Base-by-base conservation (phyloP, 2,888 invertebrate genomes). In the Caenorhabditis sp. region DNA sequence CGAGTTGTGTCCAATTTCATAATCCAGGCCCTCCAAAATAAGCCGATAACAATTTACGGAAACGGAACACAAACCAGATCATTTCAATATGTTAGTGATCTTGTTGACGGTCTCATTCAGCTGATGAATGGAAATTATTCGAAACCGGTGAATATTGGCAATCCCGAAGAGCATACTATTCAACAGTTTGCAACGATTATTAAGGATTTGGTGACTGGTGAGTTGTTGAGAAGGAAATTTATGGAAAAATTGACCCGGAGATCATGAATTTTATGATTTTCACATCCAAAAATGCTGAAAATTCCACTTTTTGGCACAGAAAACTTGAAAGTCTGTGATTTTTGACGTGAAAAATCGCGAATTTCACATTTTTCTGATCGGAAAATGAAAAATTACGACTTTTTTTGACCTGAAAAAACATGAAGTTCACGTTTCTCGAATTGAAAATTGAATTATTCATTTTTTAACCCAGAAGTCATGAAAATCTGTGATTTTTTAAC, bases 1-100 rank as follows among this genome's bases (percentile, higher is more conserved):
- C 91, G 99, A 50, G 97, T 99, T 0, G 97, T 99, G 0, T 97
- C 97, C 17, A 99, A 99, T 90, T 99, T 99, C 87, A 94, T 99
- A 79, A 91, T 97, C 79, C 97, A 99, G 89, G 95, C 97, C 0
- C 89, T 99, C 67, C 94, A 95, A 88, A 94, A 95, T 88, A 92
- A 96, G 87, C 93, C 94, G 2, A 95, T 99, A 64, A 97, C 97
- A 3, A 88, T 91, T 23, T 91, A 91, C 83, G 91, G 91, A 12
- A 87, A 89, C 57, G 91, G 91, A 6, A 84, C 88, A 17, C 91
- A 91, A 85, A 91, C 99, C 0, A 91, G 99, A 63, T 97, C 97
- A 0, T 99, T 99, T 90, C 97, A 97, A 89, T 99, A 97, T 88
- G 94, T 99, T 14, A 93, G 94, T 10, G 99, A 99, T 90, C 91